Conservation (phyloP, 2,797 vertebrate species). For the Paratrypauchen microcephalus region DNA sequence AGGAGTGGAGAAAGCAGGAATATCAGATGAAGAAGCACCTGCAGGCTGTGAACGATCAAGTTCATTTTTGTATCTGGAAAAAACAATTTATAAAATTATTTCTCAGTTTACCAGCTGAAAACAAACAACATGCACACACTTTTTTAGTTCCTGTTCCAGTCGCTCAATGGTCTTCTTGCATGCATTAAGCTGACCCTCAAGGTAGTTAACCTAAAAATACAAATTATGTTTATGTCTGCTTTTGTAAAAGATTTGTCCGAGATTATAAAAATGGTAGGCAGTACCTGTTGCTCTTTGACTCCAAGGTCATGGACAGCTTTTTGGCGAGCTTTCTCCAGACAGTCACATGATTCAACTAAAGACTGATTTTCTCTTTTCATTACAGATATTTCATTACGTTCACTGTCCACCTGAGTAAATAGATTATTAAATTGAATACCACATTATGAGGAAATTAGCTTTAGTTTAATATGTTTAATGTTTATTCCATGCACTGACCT, state of each 20-base stretch:
- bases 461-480: neutral
- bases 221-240: neutral
- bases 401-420: conserved; percentile 82
- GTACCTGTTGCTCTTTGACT: conserved; percentile 87
- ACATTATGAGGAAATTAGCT: neutral
- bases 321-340: conserved; percentile 85
- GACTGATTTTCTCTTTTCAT: conserved; percentile 91
- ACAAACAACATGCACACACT: conserved; percentile 49
- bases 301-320: conserved; percentile 87
- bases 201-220: conserved; percentile 74
- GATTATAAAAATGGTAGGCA: neutral
- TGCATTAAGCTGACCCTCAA: conserved; percentile 86
- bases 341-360: conserved; percentile 88
- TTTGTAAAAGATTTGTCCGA: neutral
- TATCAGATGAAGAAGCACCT: conserved; percentile 68
- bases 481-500: conserved; percentile 71
- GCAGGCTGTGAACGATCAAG: conserved; percentile 83
- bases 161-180: conserved; percentile 87
- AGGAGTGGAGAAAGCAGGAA: conserved; percentile 76
- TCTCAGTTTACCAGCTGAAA: neutral
- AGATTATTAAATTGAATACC: neutral
- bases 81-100: neutral
- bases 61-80: conserved; percentile 85
- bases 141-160: conserved; percentile 90
- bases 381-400: conserved; percentile 82